phyloP scores from a whole-genome alignment of 2,888 invertebrate genomes.

The Ceraclea dissimilis region DNA sequence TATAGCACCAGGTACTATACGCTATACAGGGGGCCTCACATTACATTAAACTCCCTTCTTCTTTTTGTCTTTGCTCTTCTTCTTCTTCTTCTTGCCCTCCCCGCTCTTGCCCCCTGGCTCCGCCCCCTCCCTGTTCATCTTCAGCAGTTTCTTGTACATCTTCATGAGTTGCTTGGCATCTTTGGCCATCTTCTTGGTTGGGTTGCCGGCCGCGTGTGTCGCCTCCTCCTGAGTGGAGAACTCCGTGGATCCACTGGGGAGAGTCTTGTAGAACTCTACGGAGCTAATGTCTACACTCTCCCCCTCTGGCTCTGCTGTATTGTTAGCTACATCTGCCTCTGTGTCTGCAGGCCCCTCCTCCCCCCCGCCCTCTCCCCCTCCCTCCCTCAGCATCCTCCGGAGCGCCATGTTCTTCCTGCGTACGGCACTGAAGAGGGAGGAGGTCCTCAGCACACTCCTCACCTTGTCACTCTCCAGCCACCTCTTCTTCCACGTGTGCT shows the following conservation, averaged over 20 bases:
- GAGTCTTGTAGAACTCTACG: slow-evolving; percentile 49
- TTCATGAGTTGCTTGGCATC: slow-evolving; percentile 43
- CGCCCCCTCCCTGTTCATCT: slow-evolving; percentile 32
- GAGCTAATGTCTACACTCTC: slow-evolving; percentile 42
- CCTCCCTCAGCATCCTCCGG: slow-evolving; percentile 38
- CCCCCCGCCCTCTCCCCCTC: slow-evolving; percentile 16
- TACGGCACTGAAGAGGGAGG: slow-evolving; percentile 52
- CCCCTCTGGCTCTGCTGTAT: slow-evolving; percentile 31
- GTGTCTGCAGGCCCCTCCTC: not conserved
- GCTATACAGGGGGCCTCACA: no score
- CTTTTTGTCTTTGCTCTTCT: not conserved
- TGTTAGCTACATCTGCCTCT: slow-evolving; percentile 29
- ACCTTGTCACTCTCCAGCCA: slow-evolving; percentile 55
- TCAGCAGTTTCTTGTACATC: slow-evolving; percentile 43
- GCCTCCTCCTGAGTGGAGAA: slow-evolving; percentile 29
- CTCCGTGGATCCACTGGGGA: slow-evolving; percentile 38
- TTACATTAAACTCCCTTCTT: no score
- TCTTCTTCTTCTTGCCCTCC: slow-evolving; percentile 28
- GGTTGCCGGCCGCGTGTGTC: not conserved
- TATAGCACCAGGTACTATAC: no score
- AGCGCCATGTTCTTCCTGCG: slow-evolving; percentile 50
- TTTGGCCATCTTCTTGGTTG: slow-evolving; percentile 34
- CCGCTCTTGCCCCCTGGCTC: slow-evolving; percentile 33
- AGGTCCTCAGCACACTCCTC: slow-evolving; percentile 47
- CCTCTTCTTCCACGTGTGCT: slow-evolving; percentile 51